Evolutionary conservation across 2,797 vertebrate genomes (phyloP).

Genomic region (Octomys mimax): DNA sequence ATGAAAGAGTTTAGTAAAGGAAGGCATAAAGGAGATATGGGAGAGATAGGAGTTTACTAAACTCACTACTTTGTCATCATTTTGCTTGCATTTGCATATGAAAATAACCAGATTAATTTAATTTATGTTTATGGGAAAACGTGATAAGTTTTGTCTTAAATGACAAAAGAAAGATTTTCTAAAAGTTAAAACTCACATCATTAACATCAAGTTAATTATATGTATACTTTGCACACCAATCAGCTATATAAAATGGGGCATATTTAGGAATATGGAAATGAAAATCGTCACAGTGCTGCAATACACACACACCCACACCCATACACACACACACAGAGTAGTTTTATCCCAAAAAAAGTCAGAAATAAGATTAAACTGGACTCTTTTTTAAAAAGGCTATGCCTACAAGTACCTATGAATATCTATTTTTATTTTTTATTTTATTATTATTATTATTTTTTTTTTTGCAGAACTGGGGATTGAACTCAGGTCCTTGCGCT

Average conservation of each 20-base stretch:
- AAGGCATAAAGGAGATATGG: neutral
- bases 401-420: neutral
- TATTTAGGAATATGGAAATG: neutral
- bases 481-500: no score
- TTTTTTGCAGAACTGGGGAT: no score
- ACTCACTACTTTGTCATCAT: neutral
- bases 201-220: neutral
- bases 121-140: neutral
- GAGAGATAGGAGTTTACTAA: neutral
- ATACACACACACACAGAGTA: neutral
- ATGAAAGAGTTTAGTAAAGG: neutral
- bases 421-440: slow-evolving; percentile 4
- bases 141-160: neutral
- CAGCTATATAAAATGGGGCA: neutral
- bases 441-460: no score
- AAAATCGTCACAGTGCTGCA: neutral
- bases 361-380: slow-evolving; percentile 7
- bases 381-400: neutral
- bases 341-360: neutral
- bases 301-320: neutral
- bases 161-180: neutral
- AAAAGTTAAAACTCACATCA: neutral
- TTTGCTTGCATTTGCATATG: neutral
- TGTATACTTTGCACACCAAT: neutral
- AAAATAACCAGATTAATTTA: neutral